phyloP scores from a whole-genome alignment of 2,888 invertebrate species.

The Allophyes oxyacanthae region DNA sequence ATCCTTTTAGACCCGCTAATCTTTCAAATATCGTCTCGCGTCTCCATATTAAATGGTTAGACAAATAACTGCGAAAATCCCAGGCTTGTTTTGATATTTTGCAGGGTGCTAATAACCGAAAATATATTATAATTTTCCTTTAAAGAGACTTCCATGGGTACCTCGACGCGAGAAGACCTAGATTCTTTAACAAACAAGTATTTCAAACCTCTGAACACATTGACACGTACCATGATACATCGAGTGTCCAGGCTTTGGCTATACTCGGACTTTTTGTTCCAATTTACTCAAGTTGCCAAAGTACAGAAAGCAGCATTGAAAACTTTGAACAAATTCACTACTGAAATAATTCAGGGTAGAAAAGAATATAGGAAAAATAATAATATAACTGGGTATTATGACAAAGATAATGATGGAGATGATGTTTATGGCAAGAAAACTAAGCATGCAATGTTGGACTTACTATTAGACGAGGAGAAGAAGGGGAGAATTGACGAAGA shows the following conservation, averaged over 20 bases:
- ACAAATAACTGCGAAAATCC: too few relatives aligned
- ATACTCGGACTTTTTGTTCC: slow-evolving; percentile 28
- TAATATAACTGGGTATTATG: slow-evolving; percentile 17
- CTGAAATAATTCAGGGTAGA: slow-evolving; percentile 82
- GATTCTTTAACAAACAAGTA: slow-evolving; percentile 75
- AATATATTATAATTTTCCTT: not conserved
- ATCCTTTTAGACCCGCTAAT: too few relatives aligned
- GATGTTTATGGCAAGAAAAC: slow-evolving; percentile 74
- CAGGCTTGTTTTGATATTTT: too few relatives aligned
- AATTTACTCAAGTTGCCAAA: slow-evolving; percentile 21
- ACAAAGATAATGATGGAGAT: slow-evolving; percentile 25
- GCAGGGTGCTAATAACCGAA: too few relatives aligned
- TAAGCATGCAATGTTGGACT: slow-evolving; percentile 90
- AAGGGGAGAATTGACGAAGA: slow-evolving; percentile 88
- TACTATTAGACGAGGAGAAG: slow-evolving; percentile 89
- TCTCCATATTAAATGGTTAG: too few relatives aligned
- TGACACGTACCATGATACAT: slow-evolving; percentile 40
- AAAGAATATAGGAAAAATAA: slow-evolving; percentile 49
- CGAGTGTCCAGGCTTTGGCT: slow-evolving; percentile 52
- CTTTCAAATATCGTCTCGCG: too few relatives aligned
- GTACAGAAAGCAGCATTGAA: slow-evolving; percentile 58
- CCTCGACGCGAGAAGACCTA: slow-evolving; percentile 72
- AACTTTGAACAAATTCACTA: slow-evolving; percentile 86
- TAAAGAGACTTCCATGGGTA: slow-evolving; percentile 88
- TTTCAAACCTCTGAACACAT: slow-evolving; percentile 61